Evolutionary conservation across 1,140 invertebrate species (phyloP), one percentile per base, ranked within the genome.

Genomic region (Phocides pigmalion): DNA sequence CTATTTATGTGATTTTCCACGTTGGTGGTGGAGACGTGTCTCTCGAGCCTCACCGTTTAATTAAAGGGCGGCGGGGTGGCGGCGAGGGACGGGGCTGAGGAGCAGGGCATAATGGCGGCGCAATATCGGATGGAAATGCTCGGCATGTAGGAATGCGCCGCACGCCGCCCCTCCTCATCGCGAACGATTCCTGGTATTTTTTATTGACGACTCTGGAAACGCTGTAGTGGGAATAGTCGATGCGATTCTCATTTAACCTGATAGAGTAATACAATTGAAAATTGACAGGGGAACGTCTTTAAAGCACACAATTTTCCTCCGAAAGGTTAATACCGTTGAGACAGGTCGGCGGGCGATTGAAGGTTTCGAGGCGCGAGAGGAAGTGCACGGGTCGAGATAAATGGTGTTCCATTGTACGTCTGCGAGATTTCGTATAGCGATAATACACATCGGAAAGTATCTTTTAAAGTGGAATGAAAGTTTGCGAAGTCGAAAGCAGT

Each of bases 111-210:
- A 89, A 91, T 91, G 84, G 85, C 85, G 82, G 85, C 86, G 87
- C 89, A 91, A 91, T 91, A 91, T 91, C 87, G 86, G 87, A 89
- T 89, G 84, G 85, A 91, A 91, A 91, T 91, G 89, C 86, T 83
- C 83, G 89, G 89, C 86, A 91, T 89, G 87, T 89, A 84, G 89
- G 89, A 91, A 91, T 89, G 85, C 82, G 87, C 84, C 85, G 79
- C 83, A 79, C 83, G 75, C 84, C 83, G 63, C 85, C 84, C 85
- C 81, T 82, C 73, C 79, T 81, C 77, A 87, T 84, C 76, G 84
- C 77, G 78, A 89, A 84, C 83, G 79, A 91, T 91, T 85, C 86
- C 78, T 87, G 89, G 87, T 84, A 89, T 91, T 91, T 91, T 91
- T 91, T 91, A 91, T 90, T 84, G 89, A 89, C 84, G 87, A 87